Base-by-base conservation (phyloP, 2,797 vertebrate species). In the Phrynocephalus guinanensis region DNA sequence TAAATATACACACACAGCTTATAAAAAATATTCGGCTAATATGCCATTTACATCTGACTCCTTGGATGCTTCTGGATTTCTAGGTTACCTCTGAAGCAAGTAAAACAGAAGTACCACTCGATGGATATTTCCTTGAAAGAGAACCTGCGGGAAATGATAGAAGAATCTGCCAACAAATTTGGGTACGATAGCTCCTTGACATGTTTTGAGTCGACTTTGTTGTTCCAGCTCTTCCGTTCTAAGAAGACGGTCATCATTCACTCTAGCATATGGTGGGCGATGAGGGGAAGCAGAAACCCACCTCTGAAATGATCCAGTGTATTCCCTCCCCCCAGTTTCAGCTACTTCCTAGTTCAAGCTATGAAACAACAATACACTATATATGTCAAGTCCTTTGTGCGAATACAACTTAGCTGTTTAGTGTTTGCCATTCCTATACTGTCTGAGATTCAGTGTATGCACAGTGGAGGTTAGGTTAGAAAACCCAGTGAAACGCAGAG, bases 61-160 rank as follows among this genome's bases (percentile, higher is more conserved):
- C 60, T 85, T 50, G 10, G 6, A 66, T 85, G 26, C 50, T 63
- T 63, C 3, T 15, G 60, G 5, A 22, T 84, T 93, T 85, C 79
- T 63, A 99, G 98, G 63, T 96, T 99, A 3, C 98, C 99, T 60
- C 96, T 99, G 83, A 99, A 98, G 92, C 98, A 99, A 95, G 99
- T 98, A 83, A 97, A 98, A 82, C 99, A 99, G 95, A 99, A 99
- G 82, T 99, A 99, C 94, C 95, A 97, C 92, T 98, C 98, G 76
- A 99, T 99, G 99, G 99, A 99, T 82, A 94, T 99, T 72, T 96
- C 98, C 0, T 97, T 99, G 94, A 99, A 99, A 95, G 99, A 99
- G 95, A 99, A 99, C 93, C 96, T 99, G 63, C 96, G 95, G 75
- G 98, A 99, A n/a, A 97, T 99, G 93, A 98, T 99, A 52, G 99